phyloP scores from a whole-genome alignment of 2,797 vertebrate genomes.

The Tamandua tetradactyla region DNA sequence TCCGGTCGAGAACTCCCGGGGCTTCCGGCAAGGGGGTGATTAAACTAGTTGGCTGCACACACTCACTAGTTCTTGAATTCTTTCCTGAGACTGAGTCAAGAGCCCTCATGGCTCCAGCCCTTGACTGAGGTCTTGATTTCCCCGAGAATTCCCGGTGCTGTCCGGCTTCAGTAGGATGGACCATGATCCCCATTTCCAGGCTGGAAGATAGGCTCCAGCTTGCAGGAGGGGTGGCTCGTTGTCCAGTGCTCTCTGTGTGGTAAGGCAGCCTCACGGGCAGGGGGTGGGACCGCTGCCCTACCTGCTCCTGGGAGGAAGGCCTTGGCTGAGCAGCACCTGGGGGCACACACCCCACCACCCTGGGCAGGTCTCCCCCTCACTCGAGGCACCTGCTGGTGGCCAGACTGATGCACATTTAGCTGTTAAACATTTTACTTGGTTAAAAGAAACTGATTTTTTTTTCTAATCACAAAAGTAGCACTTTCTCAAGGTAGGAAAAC shows the following conservation, averaged over 20 bases:
- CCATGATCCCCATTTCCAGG: neutral
- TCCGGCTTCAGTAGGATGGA: too few species aligned
- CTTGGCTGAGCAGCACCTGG: neutral
- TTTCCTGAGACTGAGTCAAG: too few species aligned
- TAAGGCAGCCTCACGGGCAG: neutral
- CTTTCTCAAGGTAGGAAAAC: accelerated
- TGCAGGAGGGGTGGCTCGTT: accelerated
- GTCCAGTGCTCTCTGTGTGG: neutral
- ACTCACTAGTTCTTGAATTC: too few species aligned
- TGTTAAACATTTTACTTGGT: neutral
- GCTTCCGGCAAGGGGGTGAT: too few species aligned
- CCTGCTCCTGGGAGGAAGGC: neutral
- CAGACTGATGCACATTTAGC: accelerated
- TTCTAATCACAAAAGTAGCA: too few species aligned
- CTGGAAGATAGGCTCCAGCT: neutral
- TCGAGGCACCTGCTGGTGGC: accelerated
- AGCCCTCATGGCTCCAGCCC: too few species aligned
- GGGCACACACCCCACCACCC: neutral
- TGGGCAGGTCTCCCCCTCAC: accelerated
- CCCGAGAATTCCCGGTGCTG: too few species aligned
- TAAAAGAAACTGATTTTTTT: neutral
- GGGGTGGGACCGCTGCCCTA: accelerated
- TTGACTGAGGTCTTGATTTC: too few species aligned
- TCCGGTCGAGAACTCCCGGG: too few species aligned
- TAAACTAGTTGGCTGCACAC: too few species aligned